A percentile compares a stretch with the other conserved stretches of the same genome.
These are phyloP conservation scores for Dysidea cf. avara DNA, from an alignment of 37 sponge, comb jelly and placozoan genomes.

Conservation along the genomic window DNA sequence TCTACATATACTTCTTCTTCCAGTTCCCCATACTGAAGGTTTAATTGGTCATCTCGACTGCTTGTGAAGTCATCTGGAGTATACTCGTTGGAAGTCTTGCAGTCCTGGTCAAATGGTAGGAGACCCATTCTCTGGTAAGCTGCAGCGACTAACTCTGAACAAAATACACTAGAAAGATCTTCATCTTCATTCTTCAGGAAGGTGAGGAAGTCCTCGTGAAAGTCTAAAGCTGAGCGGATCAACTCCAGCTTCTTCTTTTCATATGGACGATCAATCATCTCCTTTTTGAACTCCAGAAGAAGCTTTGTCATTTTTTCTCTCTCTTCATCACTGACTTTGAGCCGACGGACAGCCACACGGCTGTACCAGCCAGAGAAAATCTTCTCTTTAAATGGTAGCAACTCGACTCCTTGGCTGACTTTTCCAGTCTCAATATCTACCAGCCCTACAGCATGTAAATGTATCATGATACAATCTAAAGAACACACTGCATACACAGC, in stretches of 20 bases:
- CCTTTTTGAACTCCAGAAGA: constrained; percentile 50
- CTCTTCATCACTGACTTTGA: constrained; percentile 40
- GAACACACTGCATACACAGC: too few species aligned
- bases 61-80: constrained; percentile 83
- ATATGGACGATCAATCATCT: constrained; percentile 58
- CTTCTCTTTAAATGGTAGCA: constrained; percentile 65
- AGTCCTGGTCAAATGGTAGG: constrained; percentile 12
- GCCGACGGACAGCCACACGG: constrained; percentile 60
- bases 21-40: constrained; percentile 30
- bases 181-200: constrained; percentile 65
- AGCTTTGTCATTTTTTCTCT: constrained; percentile 47
- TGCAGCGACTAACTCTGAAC: constrained; percentile 74
- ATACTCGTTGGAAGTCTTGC: constrained; percentile 52
- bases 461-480: too few species aligned
- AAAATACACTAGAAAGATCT: constrained; percentile 74
- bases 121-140: constrained; percentile 67
- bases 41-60: background rate
- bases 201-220: constrained; percentile 49
- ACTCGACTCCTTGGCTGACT: constrained; percentile 67
- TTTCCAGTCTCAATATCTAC: constrained; percentile 71
- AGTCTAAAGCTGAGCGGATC: constrained; percentile 60
- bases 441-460: constrained; percentile 46
- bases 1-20: constrained; percentile 53
- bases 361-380: constrained; percentile 84
- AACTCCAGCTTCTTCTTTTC: constrained; percentile 68